phyloP scores from a whole-genome alignment of 2,888 invertebrate genomes.

The Tigriopus californicus region DNA sequence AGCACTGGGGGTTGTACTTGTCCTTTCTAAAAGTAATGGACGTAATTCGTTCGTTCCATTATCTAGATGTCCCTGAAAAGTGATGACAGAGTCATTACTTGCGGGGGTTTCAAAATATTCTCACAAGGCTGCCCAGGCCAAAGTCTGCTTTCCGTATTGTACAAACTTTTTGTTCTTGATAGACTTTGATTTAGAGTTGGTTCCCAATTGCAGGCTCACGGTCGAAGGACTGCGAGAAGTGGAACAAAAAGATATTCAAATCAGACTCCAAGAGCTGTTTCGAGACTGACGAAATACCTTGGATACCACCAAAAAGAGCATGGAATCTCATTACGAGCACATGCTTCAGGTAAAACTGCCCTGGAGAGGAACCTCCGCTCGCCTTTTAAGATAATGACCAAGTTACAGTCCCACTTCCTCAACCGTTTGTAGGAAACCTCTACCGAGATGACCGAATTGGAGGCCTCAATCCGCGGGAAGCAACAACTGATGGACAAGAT shows the following conservation, averaged over 20 bases:
- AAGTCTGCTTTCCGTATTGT: no score
- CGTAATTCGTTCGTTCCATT: no score
- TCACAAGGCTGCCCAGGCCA: no score
- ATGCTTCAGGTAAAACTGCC: neutral
- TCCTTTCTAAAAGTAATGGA: no score
- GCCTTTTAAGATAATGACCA: neutral
- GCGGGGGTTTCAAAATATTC: no score
- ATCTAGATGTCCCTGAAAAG: no score
- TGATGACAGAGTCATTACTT: no score
- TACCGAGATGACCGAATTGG: neutral
- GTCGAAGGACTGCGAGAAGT: neutral
- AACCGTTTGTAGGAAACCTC: neutral
- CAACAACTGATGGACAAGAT: neutral
- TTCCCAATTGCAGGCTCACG: no score
- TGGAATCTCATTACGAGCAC: neutral
- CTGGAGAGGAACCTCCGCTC: no score
- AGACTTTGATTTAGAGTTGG: no score
- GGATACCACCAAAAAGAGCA: neutral
- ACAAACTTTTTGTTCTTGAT: no score
- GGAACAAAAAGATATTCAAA: constrained; percentile 6
- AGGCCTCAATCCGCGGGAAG: neutral
- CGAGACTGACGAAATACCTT: neutral
- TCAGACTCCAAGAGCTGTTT: neutral
- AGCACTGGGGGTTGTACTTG: no score
- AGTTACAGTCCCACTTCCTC: neutral